Conservation (phyloP, 2,113 vertebrate species). For the Budorcas taxicolor region DNA sequence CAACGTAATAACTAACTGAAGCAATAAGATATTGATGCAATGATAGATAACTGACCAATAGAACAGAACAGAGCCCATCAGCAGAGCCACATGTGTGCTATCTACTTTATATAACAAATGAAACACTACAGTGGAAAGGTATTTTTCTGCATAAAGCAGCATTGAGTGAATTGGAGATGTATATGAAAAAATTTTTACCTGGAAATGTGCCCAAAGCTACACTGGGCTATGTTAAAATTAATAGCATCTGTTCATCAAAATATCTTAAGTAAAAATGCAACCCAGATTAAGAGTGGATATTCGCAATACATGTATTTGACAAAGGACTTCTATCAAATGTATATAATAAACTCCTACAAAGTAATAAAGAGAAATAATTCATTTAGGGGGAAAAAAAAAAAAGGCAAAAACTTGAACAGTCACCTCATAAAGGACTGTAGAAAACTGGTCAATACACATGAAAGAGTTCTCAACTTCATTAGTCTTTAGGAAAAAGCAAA, state of each 20-base stretch:
- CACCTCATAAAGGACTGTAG: background rate
- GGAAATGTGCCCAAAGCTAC: background rate
- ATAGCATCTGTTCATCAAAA: background rate
- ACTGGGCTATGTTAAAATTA: background rate
- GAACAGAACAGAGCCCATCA: background rate
- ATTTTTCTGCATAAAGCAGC: background rate
- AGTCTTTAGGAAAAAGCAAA: background rate
- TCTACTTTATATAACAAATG: background rate
- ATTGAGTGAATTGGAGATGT: background rate
- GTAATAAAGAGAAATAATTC: background rate
- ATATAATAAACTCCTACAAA: background rate
- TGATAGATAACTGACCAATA: background rate
- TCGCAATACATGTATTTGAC: background rate
- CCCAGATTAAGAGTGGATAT: background rate
- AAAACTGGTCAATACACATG: background rate
- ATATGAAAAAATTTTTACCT: background rate
- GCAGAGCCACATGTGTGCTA: background rate
- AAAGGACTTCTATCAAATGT: background rate
- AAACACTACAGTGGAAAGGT: background rate
- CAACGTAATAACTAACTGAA: background rate
- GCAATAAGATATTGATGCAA: background rate
- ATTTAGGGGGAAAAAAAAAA: background rate
- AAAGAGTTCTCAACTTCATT: background rate
- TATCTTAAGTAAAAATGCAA: background rate
- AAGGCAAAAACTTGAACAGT: background rate